Conservation (phyloP, 2,113 vertebrate genomes). For the Paramisgurnus dabryanus region DNA sequence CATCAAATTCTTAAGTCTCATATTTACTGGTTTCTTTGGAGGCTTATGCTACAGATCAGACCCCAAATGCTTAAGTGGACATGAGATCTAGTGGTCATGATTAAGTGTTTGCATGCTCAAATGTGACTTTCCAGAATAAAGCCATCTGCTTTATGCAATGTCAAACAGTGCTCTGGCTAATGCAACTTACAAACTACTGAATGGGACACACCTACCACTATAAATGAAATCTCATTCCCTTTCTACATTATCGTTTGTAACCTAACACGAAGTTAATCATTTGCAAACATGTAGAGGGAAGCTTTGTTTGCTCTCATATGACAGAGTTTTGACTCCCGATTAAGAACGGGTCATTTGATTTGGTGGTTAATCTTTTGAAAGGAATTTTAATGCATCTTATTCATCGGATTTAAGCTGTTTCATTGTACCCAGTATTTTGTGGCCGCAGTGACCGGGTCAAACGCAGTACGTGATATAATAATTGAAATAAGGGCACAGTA, state of each 20-base stretch:
- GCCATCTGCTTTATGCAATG: neutral
- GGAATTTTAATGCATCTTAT: neutral
- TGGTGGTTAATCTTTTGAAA: neutral
- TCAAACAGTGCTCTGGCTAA: neutral
- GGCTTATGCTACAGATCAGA: too few species aligned
- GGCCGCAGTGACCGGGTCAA: neutral
- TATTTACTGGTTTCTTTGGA: too few species aligned
- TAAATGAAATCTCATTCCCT: neutral
- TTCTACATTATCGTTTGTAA: neutral
- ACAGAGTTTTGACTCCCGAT: neutral
- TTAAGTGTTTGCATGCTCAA: neutral
- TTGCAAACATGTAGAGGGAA: slow-evolving; percentile 1
- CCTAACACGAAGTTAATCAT: neutral
- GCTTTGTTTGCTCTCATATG: neutral
- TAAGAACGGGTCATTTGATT: neutral
- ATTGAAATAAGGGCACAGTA: neutral
- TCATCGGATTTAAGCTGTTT: neutral
- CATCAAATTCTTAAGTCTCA: too few species aligned
- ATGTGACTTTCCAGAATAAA: neutral
- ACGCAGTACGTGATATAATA: neutral
- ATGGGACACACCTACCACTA: neutral
- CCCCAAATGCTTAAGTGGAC: too few species aligned
- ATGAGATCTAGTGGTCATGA: neutral
- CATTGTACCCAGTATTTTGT: neutral
- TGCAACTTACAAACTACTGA: neutral